Conservation (phyloP, 2,797 vertebrate genomes). For the Scolopax bukidnonensis region DNA sequence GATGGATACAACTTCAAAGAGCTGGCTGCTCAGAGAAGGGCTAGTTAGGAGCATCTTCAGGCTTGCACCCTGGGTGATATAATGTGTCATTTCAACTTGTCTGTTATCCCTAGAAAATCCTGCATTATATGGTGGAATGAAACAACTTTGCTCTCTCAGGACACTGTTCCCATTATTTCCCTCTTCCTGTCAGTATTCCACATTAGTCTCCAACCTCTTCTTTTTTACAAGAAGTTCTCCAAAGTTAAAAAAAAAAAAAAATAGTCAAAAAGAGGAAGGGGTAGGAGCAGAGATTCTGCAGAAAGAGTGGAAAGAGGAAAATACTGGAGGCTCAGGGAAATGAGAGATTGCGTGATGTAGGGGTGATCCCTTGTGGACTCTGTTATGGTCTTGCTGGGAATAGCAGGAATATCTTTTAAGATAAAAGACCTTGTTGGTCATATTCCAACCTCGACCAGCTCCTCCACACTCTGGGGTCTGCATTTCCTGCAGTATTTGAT, state of each 20-base stretch:
- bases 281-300: background rate
- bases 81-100: background rate
- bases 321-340: background rate
- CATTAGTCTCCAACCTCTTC: background rate
- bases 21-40: background rate
- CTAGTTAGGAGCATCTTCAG: background rate
- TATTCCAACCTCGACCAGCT: background rate
- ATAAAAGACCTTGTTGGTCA: background rate
- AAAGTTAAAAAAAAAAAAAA: background rate
- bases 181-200: background rate
- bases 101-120: background rate
- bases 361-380: background rate
- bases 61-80: background rate
- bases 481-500: background rate
- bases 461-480: rapidly evolving
- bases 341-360: background rate
- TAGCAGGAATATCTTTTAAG: background rate
- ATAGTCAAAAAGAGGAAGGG: background rate
- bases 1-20: background rate
- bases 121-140: background rate
- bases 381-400: background rate
- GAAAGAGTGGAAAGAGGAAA: background rate
- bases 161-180: background rate
- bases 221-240: background rate
- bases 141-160: background rate